These are phyloP conservation scores for Magallana ariakensis DNA, from an alignment of 1,140 invertebrate species.

Conservation along the genomic window DNA sequence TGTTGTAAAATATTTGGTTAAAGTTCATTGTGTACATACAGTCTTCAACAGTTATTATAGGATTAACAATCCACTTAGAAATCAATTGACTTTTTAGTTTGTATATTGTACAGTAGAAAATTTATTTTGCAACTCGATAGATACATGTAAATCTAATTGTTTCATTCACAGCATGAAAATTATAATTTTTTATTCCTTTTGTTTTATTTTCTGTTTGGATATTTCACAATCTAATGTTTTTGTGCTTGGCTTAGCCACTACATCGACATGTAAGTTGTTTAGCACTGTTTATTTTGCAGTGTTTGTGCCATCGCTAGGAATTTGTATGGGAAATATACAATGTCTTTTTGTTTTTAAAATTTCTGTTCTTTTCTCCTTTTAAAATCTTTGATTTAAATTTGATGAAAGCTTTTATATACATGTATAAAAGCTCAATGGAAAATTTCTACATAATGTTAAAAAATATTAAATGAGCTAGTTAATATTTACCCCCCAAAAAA, in stretches of 20 bases:
- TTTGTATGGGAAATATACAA: constrained; percentile 16
- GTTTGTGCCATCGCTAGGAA: constrained; percentile 13
- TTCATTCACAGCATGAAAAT: constrained; percentile 26
- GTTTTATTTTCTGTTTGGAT: not conserved
- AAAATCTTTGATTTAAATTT: too few relatives aligned
- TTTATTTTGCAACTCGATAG: not conserved
- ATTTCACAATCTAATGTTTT: not conserved
- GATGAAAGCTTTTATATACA: too few relatives aligned
- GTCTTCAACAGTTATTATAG: too few relatives aligned
- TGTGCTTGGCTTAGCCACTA: constrained; percentile 56
- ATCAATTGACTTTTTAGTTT: not conserved
- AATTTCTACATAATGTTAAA: too few relatives aligned
- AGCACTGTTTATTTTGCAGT: constrained; percentile 44
- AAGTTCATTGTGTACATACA: not conserved
- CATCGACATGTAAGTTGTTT: constrained; percentile 62
- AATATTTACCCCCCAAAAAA: too few relatives aligned
- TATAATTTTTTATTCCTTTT: not conserved
- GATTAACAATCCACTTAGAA: not conserved
- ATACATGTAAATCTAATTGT: not conserved
- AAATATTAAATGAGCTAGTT: too few relatives aligned
- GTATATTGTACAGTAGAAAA: not conserved
- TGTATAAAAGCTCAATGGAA: too few relatives aligned
- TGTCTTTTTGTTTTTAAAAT: not conserved
- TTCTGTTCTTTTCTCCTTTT: too few relatives aligned
- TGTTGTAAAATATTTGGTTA: not conserved